Evolutionary conservation across 2,113 vertebrate species (phyloP).

Genomic region (Calonectris borealis): DNA sequence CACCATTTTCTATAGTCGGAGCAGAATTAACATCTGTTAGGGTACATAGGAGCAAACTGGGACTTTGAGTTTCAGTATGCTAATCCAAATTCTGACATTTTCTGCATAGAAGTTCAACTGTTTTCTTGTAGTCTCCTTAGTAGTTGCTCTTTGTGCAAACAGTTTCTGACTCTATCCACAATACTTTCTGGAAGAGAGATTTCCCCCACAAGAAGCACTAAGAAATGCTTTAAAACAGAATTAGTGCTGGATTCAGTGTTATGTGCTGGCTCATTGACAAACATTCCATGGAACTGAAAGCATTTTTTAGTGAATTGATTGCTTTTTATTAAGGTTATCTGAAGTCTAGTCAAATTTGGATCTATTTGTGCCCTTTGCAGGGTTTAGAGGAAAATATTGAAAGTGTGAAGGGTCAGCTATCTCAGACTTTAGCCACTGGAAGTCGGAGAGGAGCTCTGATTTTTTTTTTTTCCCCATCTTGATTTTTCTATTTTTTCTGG

Average conservation of each 20-base stretch:
- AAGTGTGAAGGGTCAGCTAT: background rate
- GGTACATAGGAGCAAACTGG: accelerated
- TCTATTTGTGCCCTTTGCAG: background rate
- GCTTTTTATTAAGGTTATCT: background rate
- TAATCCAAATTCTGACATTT: background rate
- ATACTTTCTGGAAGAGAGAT: background rate
- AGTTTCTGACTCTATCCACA: background rate
- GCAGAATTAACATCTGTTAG: background rate
- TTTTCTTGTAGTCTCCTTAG: background rate
- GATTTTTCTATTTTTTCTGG: background rate
- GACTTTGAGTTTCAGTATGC: background rate
- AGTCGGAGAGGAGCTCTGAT: background rate
- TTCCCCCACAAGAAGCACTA: background rate
- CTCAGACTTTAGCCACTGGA: background rate
- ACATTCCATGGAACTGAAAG: background rate
- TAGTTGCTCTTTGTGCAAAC: background rate
- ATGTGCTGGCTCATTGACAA: background rate
- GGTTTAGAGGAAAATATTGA: background rate
- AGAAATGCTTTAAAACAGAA: background rate
- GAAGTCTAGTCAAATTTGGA: background rate
- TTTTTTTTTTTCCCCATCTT: background rate
- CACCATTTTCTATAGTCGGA: background rate
- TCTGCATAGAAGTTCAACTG: background rate
- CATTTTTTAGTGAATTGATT: background rate
- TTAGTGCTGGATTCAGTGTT: background rate